Evolutionary conservation across 1,140 invertebrate species (phyloP).

Genomic region (Leptinotarsa lineolata): DNA sequence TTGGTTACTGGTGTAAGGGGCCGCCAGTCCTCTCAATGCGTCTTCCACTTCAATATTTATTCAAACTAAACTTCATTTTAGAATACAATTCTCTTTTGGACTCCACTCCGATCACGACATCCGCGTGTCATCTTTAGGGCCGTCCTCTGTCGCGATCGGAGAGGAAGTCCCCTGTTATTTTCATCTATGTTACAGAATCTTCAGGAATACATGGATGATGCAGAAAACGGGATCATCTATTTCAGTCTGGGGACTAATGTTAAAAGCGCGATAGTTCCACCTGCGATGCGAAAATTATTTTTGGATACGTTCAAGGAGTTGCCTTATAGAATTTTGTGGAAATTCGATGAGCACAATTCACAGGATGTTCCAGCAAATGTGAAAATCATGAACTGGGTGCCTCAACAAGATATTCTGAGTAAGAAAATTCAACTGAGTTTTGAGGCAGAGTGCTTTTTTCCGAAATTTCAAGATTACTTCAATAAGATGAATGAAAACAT

Average conservation of each 20-base stretch:
- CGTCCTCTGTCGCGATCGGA: no score
- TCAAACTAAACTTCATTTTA: no score
- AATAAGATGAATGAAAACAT: no score
- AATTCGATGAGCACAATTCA: constrained; percentile 59
- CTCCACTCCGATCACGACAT: no score
- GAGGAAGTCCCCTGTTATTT: no score
- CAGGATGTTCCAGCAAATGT: constrained; percentile 60
- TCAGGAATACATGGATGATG: constrained; percentile 61
- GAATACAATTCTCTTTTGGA: no score
- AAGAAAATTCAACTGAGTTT: constrained; percentile 8
- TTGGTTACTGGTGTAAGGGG: no score
- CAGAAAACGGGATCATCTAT: constrained; percentile 64
- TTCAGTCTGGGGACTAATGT: constrained; percentile 63
- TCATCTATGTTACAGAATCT: constrained; percentile 56
- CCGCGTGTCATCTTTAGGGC: no score
- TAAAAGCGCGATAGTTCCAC: constrained; percentile 54
- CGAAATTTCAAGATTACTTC: no score
- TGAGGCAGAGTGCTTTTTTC: no score
- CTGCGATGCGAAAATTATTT: constrained; percentile 52
- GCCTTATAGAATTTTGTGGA: constrained; percentile 62
- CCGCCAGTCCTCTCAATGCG: no score
- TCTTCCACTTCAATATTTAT: no score
- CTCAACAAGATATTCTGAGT: constrained; percentile 67
- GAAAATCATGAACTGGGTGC: constrained; percentile 59
- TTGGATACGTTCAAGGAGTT: constrained; percentile 58